Evolutionary conservation across 2,888 invertebrate genomes (phyloP).

Genomic region (Drosophila ezoana): DNA sequence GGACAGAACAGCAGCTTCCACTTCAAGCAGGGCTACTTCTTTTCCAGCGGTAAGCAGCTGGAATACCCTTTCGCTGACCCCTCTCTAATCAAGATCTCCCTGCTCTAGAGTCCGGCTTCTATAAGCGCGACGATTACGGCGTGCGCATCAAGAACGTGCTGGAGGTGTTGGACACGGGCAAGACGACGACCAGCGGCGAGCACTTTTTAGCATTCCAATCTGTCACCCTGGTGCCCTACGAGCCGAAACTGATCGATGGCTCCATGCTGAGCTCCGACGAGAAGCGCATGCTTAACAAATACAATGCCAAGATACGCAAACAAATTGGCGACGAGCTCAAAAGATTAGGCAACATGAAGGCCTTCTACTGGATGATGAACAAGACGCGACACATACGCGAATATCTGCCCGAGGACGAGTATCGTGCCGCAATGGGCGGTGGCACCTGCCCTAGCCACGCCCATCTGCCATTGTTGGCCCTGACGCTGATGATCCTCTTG

Average conservation of each 20-base stretch:
- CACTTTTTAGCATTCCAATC: conserved; percentile 91
- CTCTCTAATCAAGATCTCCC: background rate
- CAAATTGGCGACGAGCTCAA: conserved; percentile 91
- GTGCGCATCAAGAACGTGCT: conserved; percentile 94
- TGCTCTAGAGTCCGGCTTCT: conserved; percentile 93
- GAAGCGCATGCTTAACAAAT: conserved; percentile 92
- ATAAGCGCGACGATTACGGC: conserved; percentile 93
- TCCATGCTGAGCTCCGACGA: conserved; percentile 91
- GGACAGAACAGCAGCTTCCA: conserved; percentile 87
- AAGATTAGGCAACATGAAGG: conserved; percentile 89
- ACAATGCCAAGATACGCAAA: conserved; percentile 90
- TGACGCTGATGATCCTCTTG: conserved; percentile 31
- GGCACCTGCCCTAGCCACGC: conserved; percentile 27
- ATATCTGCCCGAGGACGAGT: conserved; percentile 84
- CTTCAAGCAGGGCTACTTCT: conserved; percentile 91
- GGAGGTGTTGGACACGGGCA: conserved; percentile 88
- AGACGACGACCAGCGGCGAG: conserved; percentile 85
- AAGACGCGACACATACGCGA: conserved; percentile 90
- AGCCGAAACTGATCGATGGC: conserved; percentile 93
- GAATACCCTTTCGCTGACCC: fast-evolving
- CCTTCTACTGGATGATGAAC: conserved; percentile 93
- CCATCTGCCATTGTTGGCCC: conserved; percentile 11
- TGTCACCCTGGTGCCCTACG: conserved; percentile 94
- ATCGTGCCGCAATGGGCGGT: conserved; percentile 77
- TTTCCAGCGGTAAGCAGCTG: conserved; percentile 88